Base-by-base conservation (phyloP, 2,797 vertebrate genomes). In the Helostoma temminkii region DNA sequence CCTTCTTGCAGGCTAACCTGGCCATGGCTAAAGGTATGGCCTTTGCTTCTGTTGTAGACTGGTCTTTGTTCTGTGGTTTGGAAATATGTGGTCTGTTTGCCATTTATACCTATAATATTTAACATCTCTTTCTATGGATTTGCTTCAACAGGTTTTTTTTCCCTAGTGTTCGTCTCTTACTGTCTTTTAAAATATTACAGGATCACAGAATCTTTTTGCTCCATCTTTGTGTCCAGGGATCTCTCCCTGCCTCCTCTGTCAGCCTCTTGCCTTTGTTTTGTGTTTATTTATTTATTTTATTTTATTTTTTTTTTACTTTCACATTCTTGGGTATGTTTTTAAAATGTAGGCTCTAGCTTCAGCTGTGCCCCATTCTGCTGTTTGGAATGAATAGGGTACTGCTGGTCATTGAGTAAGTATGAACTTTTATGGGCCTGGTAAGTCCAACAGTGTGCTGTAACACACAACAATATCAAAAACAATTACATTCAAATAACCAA, bases 381-480 rank as follows among this genome's bases (percentile, higher is more conserved):
- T 97, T 96, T 95, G 92, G 94, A 96, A 96, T 96, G 93, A 96
- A 96, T 95, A 95, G 93, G 94, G 93, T 96, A 96, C 95, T 97
- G 94, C 95, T 95, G 95, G 91, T 96, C 91, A 89, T 87, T 94
- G 90, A 95, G 95, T 97, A 96, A 98, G 96, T 97, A 96, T 94
- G 74, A 95, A 93, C 85, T 91, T 95, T 94, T 93, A 93, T 95
- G 94, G 95, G 94, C 93, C 93, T 95, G 95, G 95, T 98, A 95
- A 98, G 96, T 97, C 85, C 93, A 94, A 90, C 94, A 94, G 94
- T 94, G 95, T 93, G 91, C 92, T 93, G 92, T 94, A 93, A 91
- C 88, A 92, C 91, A 90, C 84, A 91, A 92, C 78, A 88, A 89
- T 90, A 91, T 82, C 76, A 88, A 91, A 88, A 92, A 87, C 85